Base-by-base conservation (phyloP, 2,797 vertebrate species). In the Notolabrus celidotus region DNA sequence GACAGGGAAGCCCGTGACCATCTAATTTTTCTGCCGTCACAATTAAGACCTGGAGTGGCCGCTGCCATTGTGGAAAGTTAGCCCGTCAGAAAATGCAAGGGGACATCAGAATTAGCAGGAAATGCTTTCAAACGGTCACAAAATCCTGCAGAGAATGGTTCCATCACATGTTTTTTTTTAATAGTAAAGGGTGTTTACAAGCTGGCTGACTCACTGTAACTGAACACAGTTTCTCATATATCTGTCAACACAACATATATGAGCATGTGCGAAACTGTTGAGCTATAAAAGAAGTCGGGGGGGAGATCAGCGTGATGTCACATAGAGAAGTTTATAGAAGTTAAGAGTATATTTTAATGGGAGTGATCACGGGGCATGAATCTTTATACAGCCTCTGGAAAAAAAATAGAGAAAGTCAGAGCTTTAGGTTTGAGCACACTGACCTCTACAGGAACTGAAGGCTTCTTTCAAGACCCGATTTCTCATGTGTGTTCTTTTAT, bases 361-460 rank as follows among this genome's bases (percentile, higher is more conserved):
- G 25, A 42, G 16, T 50, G 50, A 67, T 52, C 42, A 74, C 29
- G 22, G n/a, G 12, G 36, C 23, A 39, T 55, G 60, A 83, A 72
- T 74, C 25, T 63, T 31, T 74, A 17, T 22, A 4, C 41, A 52
- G 3, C 54, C 34, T 34, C 50, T 23, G 22, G 19, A 19, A 39
- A 17, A 33, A 55, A 27, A 57, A n/a, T n/a, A n/a, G 3, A 15
- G 16, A 33, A 45, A 8, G 38, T 55, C 16, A 14, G 11, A 22
- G 23, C 38, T 70, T 19, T 22, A 52, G 61, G 65, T 77, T 76
- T 50, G 65, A 69, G 65, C 62, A 80, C 74, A 75, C 83, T 90
- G 87, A 80, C 86, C 80, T 84, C 81, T 89, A 27, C 78, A 74
- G 89, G 80, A n/a, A 62, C 39, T 42, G 6, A 23, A n/a, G 19